Base-by-base conservation (phyloP, 2,113 vertebrate species). In the Paracanthobrama guichenoti region DNA sequence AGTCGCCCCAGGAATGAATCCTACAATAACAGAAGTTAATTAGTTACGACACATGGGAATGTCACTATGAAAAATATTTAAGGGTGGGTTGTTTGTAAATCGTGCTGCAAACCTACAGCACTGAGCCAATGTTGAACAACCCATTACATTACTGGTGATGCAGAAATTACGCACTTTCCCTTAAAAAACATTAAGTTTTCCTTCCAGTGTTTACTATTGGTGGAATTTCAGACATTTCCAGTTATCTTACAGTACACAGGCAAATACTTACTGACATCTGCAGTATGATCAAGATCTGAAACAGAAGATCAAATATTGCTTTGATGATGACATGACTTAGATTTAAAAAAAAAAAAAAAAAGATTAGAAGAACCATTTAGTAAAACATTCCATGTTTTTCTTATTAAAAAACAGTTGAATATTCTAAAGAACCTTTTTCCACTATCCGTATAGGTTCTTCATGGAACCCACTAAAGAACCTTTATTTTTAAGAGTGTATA, bases 241-340 rank as follows among this genome's bases (percentile, higher is more conserved):
- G 53, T 7, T 8, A 3, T 55, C 0, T 66, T 66, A 39, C 16
- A 57, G 18, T 7, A 35, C 9, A 59, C 10, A 28, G 9, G 48
- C 4, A 35, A 62, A 8, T 35, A 98, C 98, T 97, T 90, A 99
- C 98, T 99, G 98, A 99, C 98, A 88, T 99, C 98, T 44, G 98
- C 98, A 7, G 98, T 99, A 88, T 99, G 98, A 90, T 99, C 98
- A 94, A 99, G 80, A 92, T 99, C 98, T 99, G 92, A 87, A 92
- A 90, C 31, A 39, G 35, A 60, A 75, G 91, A 85, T 26, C 87
- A 24, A 81, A 86, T 16, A 26, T 42, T 50, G 6, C 1, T 44
- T 24, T 44, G 2, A 35, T 35, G 24, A 24, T 12, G 66, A 69
- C 18, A n/a, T n/a, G n/a, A n/a, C n/a, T n/a, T n/a, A n/a, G n/a